Conservation (phyloP, 2,113 vertebrate species). For the Engraulis encrasicolus region DNA sequence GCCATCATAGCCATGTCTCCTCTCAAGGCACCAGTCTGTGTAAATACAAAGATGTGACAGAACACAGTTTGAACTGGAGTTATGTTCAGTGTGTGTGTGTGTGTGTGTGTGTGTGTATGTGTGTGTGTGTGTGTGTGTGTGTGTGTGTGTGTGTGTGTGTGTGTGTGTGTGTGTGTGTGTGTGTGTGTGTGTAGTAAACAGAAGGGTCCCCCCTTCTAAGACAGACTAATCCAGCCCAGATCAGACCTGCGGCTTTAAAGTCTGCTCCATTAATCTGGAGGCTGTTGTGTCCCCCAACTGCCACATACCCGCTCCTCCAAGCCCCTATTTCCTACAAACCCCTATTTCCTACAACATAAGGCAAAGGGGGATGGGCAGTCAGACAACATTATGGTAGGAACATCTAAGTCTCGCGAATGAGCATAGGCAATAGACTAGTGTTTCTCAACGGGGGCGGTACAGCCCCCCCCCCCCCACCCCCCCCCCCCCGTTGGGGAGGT, state of each 20-base stretch:
- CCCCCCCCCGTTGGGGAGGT: no score
- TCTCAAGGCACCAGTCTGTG: neutral
- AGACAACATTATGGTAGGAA: neutral
- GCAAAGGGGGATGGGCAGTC: neutral
- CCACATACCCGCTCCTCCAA: neutral
- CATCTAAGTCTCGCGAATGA: neutral
- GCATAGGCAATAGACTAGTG: no score
- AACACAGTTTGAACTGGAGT: neutral
- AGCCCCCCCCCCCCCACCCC: no score
- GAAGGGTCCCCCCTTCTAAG: conserved; percentile 2
- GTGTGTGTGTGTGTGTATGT: neutral
- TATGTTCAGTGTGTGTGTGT: neutral
- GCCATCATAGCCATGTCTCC: neutral
- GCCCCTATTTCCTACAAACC: neutral
- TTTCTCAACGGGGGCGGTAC: no score
- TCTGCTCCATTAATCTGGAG: conserved; percentile 9
- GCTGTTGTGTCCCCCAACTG: neutral
- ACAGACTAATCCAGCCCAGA: neutral
- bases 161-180: neutral
- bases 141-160: neutral
- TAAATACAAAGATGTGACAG: neutral
- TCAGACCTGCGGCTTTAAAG: conserved; percentile 6
- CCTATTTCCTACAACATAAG: neutral
- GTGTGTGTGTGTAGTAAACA: neutral
- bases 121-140: neutral